Evolutionary conservation across 2,888 invertebrate genomes (phyloP).

Genomic region (Penaeus monodon): DNA sequence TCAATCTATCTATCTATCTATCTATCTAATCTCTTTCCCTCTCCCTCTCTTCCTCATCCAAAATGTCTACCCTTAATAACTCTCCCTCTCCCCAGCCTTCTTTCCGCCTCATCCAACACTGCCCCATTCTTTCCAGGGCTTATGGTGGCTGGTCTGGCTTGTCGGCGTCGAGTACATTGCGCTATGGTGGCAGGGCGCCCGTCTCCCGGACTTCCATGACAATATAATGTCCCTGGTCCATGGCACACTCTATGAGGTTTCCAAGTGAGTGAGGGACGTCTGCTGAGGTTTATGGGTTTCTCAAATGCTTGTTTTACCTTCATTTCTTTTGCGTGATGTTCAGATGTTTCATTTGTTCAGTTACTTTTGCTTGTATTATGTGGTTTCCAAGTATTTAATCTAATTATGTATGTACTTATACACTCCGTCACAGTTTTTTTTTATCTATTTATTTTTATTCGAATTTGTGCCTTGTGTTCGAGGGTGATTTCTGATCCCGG

Average conservation of each 20-base stretch:
- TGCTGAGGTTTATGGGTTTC: too few relatives aligned
- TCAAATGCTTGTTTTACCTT: too few relatives aligned
- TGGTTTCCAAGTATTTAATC: too few relatives aligned
- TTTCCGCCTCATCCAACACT: not conserved
- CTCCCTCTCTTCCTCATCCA: not conserved
- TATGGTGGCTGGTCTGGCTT: conserved; percentile 52
- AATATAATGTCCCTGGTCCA: conserved; percentile 41
- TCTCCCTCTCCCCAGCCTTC: conserved; percentile 10
- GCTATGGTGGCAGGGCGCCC: conserved; percentile 43
- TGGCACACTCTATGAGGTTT: conserved; percentile 32
- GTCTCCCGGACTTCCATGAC: conserved; percentile 38
- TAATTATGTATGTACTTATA: too few relatives aligned
- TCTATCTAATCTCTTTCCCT: not conserved
- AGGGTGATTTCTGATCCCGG: too few relatives aligned
- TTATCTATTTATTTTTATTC: too few relatives aligned
- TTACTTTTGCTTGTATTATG: too few relatives aligned
- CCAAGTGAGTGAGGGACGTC: conserved; percentile 34
- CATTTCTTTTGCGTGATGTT: too few relatives aligned
- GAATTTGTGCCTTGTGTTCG: too few relatives aligned
- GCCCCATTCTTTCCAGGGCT: conserved; percentile 23
- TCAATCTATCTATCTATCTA: too few relatives aligned
- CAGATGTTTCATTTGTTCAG: too few relatives aligned
- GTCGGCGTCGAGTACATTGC: conserved; percentile 42
- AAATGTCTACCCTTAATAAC: not conserved
- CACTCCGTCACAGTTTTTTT: too few relatives aligned